Evolutionary conservation across 1,140 invertebrate genomes (phyloP).

Genomic region (Zaprionus ghesquierei): DNA sequence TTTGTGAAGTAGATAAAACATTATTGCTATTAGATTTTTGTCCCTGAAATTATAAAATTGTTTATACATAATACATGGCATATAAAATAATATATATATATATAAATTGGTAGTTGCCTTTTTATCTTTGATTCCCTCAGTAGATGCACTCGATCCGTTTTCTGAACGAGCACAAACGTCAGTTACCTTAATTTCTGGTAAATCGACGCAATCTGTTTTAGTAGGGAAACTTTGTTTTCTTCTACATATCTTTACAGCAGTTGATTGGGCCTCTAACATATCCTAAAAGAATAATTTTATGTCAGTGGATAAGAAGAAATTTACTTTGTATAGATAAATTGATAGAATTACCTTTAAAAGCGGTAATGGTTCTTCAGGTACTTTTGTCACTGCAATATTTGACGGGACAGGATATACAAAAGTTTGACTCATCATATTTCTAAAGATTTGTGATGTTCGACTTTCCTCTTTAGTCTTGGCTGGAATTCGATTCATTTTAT

Average conservation of each 20-base stretch:
- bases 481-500: conserved; percentile 22
- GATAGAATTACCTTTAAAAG: conserved; percentile 71
- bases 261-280: conserved; percentile 62
- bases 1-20: conserved; percentile 80
- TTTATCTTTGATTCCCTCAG: conserved; percentile 65
- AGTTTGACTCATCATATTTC: conserved; percentile 88
- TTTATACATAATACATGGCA: too few species aligned
- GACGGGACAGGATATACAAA: conserved; percentile 87
- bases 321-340: too few species aligned
- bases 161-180: conserved; percentile 52
- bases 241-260: conserved; percentile 69
- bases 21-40: conserved; percentile 47
- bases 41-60: conserved; percentile 32
- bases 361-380: conserved; percentile 78
- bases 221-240: conserved; percentile 81
- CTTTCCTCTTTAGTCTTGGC: conserved; percentile 83
- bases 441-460: conserved; percentile 88
- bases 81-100: neutral
- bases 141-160: conserved; percentile 19
- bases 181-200: conserved; percentile 45
- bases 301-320: too few species aligned
- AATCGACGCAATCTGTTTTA: conserved; percentile 66
- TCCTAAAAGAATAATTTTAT: too few species aligned
- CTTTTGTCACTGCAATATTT: conserved; percentile 61
- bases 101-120: conserved; percentile 34